These are phyloP conservation scores for Heptranchias perlo DNA, from an alignment of 2,113 vertebrate species.

Conservation along the genomic window DNA sequence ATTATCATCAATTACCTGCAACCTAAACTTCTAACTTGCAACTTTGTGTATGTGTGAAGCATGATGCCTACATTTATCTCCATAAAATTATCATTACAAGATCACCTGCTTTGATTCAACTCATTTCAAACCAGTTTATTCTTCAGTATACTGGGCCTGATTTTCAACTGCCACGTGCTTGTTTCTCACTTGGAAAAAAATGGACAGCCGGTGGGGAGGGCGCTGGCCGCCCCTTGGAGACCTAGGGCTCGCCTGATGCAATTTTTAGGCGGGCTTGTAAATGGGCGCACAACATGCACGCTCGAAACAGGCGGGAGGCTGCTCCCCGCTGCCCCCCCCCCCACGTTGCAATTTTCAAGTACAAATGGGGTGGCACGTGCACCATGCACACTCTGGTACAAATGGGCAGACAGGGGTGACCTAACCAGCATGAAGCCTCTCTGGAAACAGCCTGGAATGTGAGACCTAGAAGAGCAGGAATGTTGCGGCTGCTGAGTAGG, in stretches of 20 bases:
- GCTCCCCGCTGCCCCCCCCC: too few relatives aligned
- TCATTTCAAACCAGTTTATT: neutral
- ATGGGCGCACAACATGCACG: neutral
- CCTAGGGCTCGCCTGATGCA: neutral
- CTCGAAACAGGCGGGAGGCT: neutral
- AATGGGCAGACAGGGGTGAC: too few relatives aligned
- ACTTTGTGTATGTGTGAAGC: neutral
- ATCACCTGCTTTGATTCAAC: neutral
- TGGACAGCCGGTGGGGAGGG: neutral
- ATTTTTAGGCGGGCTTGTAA: neutral
- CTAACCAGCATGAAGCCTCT: neutral
- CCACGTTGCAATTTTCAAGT: neutral
- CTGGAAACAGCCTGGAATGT: neutral
- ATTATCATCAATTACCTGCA: neutral
- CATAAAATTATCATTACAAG: neutral
- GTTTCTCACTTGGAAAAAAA: neutral
- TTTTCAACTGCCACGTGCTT: too few relatives aligned
- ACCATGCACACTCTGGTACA: too few relatives aligned
- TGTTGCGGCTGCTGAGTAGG: neutral
- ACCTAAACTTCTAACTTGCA: neutral
- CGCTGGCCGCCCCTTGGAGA: too few relatives aligned
- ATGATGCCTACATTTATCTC: neutral
- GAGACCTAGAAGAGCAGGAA: neutral
- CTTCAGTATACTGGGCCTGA: neutral
- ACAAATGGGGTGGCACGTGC: neutral